Evolutionary conservation across 2,797 vertebrate species (phyloP).

Genomic region (Pangasius mekongensis): DNA sequence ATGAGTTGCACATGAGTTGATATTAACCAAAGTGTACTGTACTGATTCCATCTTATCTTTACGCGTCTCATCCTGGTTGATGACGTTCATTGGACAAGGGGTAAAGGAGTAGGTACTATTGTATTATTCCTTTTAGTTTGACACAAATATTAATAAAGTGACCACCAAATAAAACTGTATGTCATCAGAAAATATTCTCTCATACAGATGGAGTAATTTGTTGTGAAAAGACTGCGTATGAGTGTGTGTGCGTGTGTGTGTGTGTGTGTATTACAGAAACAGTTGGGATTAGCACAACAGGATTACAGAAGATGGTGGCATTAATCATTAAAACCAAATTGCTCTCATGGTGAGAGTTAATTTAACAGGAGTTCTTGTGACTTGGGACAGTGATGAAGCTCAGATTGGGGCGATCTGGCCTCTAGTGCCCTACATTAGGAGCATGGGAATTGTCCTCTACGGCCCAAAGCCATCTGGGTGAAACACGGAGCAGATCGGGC

Average conservation of each 20-base stretch:
- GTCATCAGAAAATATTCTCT: neutral
- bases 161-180: neutral
- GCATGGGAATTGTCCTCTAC: slow-evolving; percentile 9
- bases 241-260: neutral
- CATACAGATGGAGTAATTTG: neutral
- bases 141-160: neutral
- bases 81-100: neutral
- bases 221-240: neutral
- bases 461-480: neutral
- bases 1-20: slow-evolving; percentile 4
- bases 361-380: slow-evolving; percentile 60
- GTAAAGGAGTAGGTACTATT: neutral
- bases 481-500: neutral
- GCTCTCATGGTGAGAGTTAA: slow-evolving; percentile 55
- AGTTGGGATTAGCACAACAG: slow-evolving; percentile 58
- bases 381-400: slow-evolving; percentile 44
- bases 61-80: neutral
- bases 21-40: neutral
- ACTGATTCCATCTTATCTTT: neutral
- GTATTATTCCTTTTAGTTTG: neutral
- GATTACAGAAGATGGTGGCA: slow-evolving; percentile 57
- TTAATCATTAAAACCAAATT: slow-evolving; percentile 60
- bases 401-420: neutral
- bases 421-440: slow-evolving; percentile 15
- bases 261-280: neutral